Evolutionary conservation across 2,113 vertebrate genomes (phyloP).

Genomic region (Callaeas wilsoni): DNA sequence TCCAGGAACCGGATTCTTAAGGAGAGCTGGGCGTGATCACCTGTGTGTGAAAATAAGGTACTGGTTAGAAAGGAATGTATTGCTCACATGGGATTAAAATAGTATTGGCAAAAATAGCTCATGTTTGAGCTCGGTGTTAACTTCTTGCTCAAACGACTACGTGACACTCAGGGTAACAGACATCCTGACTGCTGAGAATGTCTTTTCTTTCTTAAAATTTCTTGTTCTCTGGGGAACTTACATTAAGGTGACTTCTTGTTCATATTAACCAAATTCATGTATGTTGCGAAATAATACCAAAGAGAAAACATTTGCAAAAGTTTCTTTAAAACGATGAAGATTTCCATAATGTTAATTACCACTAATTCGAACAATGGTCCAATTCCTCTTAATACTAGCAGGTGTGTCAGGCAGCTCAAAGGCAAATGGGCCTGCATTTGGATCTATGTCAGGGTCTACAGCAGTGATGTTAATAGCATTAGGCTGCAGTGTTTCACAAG

Average conservation of each 20-base stretch:
- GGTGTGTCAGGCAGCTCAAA: conserved; percentile 89
- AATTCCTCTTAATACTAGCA: conserved; percentile 85
- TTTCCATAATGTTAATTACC: conserved; percentile 68
- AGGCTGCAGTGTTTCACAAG: conserved; percentile 90
- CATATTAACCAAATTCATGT: neutral
- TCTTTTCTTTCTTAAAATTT: neutral
- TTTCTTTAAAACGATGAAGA: neutral
- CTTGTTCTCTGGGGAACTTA: neutral
- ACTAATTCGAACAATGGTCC: conserved; percentile 91
- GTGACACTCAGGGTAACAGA: neutral
- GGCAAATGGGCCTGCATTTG: conserved; percentile 93
- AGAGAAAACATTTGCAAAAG: neutral
- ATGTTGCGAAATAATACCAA: neutral
- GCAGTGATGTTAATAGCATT: conserved; percentile 97
- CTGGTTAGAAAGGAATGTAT: neutral
- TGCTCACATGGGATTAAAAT: neutral
- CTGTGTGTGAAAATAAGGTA: conserved; percentile 57
- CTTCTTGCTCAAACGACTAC: neutral
- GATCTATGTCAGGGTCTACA: conserved; percentile 88
- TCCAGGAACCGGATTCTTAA: conserved; percentile 90
- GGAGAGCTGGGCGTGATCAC: conserved; percentile 90
- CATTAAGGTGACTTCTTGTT: neutral
- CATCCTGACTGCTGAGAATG: neutral
- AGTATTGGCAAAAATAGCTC: neutral
- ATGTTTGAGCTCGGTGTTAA: neutral